A percentile compares a stretch with the other conserved stretches of the same genome.
phyloP scores from a whole-genome alignment of 2,797 vertebrate species.

The Liparis tanakae region DNA sequence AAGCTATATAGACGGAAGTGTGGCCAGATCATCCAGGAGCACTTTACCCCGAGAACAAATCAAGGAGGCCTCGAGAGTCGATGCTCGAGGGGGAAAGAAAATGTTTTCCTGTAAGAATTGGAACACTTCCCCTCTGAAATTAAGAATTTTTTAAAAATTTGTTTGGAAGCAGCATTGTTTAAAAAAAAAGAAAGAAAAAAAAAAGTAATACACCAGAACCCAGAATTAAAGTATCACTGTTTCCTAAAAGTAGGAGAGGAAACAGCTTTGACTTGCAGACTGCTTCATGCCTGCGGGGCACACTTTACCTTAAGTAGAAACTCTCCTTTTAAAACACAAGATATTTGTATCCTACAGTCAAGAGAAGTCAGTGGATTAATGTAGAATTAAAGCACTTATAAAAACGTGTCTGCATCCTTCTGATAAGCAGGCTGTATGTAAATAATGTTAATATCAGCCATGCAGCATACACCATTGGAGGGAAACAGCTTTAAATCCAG shows the following conservation, averaged over 20 bases:
- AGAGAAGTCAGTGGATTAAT: conserved; percentile 57
- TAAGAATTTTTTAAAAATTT: background rate
- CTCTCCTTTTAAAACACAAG: conserved; percentile 22
- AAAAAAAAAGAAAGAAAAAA: background rate
- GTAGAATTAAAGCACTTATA: conserved; percentile 48
- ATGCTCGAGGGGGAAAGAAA: background rate
- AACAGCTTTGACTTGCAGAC: conserved; percentile 21
- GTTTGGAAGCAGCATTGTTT: background rate
- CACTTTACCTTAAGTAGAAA: conserved; percentile 55
- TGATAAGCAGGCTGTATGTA: conserved; percentile 62
- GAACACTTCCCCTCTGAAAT: background rate
- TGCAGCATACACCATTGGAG: conserved; percentile 25
- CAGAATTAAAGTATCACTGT: background rate
- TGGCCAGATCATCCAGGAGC: conserved; percentile 17
- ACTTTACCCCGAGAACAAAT: conserved; percentile 5
- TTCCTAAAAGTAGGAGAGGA: conserved; percentile 38
- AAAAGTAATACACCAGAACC: background rate
- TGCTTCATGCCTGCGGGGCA: conserved; percentile 38
- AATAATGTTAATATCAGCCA: conserved; percentile 58
- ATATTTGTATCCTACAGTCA: conserved; percentile 37
- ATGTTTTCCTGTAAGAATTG: background rate
- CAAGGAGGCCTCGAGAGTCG: background rate
- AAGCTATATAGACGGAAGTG: conserved; percentile 32
- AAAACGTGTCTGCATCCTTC: conserved; percentile 51
- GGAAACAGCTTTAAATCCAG: conserved; percentile 24